phyloP scores from a whole-genome alignment of 2,797 vertebrate genomes.

The Huso huso region DNA sequence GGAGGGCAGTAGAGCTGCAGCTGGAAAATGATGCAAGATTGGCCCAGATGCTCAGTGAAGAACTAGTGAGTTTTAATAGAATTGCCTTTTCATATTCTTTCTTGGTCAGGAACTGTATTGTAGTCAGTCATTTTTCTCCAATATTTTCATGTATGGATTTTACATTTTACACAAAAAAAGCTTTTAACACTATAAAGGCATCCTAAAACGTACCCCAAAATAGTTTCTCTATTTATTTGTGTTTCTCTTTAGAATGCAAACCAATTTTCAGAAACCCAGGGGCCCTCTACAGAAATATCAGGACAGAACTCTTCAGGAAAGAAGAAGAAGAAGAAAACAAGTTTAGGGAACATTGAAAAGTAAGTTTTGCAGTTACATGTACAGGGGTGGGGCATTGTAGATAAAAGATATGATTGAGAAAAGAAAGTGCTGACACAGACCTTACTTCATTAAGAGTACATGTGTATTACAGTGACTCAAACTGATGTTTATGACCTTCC shows the following conservation, averaged over 20 bases:
- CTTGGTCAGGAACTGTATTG: too few species aligned
- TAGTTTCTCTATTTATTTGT: neutral
- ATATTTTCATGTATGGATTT: neutral
- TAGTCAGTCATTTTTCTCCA: neutral
- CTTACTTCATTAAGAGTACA: too few species aligned
- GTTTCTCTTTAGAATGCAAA: constrained; percentile 39
- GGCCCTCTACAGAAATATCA: constrained; percentile 2
- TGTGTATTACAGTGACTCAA: neutral
- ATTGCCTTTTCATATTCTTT: too few species aligned
- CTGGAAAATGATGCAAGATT: constrained; percentile 57
- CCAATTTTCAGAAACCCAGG: constrained; percentile 24
- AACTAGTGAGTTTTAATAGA: constrained; percentile 43
- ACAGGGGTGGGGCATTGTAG: too few species aligned
- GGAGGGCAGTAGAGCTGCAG: constrained; percentile 49
- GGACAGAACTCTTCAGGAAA: constrained; percentile 24
- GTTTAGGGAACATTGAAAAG: constrained; percentile 46
- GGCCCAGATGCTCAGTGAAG: constrained; percentile 37
- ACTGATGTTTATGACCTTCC: too few species aligned
- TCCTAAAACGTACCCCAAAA: neutral
- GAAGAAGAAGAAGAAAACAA: constrained; percentile 35
- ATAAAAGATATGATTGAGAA: too few species aligned
- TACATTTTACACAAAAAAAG: neutral
- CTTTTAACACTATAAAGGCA: neutral
- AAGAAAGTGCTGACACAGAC: neutral
- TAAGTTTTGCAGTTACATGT: constrained; percentile 10